Evolutionary conservation across 2,797 vertebrate genomes (phyloP).

Genomic region (Pelochelys cantorii): DNA sequence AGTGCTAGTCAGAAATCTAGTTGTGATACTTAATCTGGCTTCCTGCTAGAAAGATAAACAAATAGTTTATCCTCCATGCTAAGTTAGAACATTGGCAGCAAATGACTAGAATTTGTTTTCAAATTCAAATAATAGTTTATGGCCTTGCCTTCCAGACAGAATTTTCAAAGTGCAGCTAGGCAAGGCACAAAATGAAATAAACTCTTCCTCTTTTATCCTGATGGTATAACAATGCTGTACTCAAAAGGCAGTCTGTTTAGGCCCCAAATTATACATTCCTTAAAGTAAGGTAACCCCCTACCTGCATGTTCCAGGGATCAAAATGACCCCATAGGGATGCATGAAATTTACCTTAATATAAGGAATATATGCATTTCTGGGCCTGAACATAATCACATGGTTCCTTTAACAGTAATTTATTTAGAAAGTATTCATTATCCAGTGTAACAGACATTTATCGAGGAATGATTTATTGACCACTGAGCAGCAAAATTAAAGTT

Average conservation of each 20-base stretch:
- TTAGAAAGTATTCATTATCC: constrained; percentile 2
- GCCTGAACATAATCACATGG: background rate
- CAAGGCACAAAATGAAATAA: background rate
- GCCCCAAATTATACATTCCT: background rate
- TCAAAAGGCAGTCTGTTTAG: constrained; percentile 27
- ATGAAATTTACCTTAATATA: background rate
- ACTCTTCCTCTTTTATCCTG: background rate
- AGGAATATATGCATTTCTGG: background rate
- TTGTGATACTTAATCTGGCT: constrained; percentile 20
- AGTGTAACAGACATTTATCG: background rate
- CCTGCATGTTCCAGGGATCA: background rate
- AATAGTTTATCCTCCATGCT: background rate
- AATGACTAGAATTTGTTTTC: constrained; percentile 8
- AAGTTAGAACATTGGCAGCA: background rate
- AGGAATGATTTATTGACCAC: background rate
- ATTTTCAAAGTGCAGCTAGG: background rate
- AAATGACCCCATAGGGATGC: constrained; percentile 19
- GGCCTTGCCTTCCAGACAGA: background rate
- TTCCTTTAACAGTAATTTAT: constrained; percentile 1
- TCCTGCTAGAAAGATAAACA: background rate
- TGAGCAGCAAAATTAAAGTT: constrained; percentile 45
- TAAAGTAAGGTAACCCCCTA: constrained; percentile 16
- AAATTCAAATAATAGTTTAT: constrained; percentile 22
- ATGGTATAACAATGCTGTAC: background rate
- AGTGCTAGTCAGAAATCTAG: background rate